Conservation (phyloP, 2,888 invertebrate species). For the Gasteruption jaculator region DNA sequence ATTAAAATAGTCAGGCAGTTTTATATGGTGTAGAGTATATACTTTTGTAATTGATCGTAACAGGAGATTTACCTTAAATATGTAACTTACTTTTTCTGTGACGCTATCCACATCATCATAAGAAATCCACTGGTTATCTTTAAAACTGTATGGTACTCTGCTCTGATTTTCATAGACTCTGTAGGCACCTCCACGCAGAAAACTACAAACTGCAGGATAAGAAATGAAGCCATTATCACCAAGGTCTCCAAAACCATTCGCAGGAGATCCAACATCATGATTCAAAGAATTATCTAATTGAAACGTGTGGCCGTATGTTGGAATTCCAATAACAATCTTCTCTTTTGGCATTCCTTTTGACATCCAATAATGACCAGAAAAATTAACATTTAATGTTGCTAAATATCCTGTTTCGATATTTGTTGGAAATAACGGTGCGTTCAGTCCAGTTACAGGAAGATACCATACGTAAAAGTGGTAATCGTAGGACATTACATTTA, state of each 20-base stretch:
- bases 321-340: conserved; percentile 81
- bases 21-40: no score
- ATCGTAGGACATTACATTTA: conserved; percentile 91
- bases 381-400: conserved; percentile 74
- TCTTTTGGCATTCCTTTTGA: conserved; percentile 68
- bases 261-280: conserved; percentile 67
- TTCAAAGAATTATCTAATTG: conserved; percentile 66
- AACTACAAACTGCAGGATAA: conserved; percentile 68
- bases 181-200: conserved; percentile 57
- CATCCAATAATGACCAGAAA: conserved; percentile 74
- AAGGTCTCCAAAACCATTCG: conserved; percentile 64
- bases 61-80: not conserved
- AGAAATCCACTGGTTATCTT: conserved; percentile 74
- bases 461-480: conserved; percentile 74
- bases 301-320: conserved; percentile 74
- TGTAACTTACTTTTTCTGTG: conserved; percentile 59
- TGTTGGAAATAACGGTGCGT: conserved; percentile 72
- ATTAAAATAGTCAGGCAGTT: no score
- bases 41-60: no score
- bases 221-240: conserved; percentile 68
- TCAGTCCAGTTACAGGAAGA: conserved; percentile 79
- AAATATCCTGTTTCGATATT: conserved; percentile 62
- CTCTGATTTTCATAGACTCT: conserved; percentile 64
- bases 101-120: conserved; percentile 73
- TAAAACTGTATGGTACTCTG: conserved; percentile 73